phyloP scores from a whole-genome alignment of 2,113 vertebrate species.

The Erythrolamprus reginae region DNA sequence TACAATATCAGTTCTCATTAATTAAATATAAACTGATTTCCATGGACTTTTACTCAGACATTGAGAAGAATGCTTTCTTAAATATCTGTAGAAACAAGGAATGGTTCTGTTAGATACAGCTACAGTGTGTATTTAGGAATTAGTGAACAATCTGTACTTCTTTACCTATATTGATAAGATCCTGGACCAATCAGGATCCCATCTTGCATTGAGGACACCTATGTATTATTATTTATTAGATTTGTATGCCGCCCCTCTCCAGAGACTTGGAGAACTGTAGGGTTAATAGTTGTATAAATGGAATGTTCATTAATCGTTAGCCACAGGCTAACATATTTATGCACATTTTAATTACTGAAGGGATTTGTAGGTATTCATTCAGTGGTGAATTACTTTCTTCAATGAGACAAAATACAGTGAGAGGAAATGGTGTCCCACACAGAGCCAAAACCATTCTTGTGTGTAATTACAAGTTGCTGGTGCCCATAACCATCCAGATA shows the following conservation, averaged over 20 bases:
- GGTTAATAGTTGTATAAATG: neutral
- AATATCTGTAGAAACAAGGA: neutral
- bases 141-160: neutral
- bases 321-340: neutral
- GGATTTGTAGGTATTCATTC: neutral
- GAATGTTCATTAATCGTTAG: neutral
- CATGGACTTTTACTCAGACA: neutral
- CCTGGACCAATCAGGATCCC: neutral
- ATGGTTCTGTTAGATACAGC: neutral
- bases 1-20: neutral
- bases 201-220: neutral
- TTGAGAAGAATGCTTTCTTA: neutral
- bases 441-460: neutral
- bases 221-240: no score
- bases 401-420: no score
- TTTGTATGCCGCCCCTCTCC: no score
- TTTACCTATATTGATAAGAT: neutral
- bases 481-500: neutral
- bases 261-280: neutral
- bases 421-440: neutral
- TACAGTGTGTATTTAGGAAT: neutral
- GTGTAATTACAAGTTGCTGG: neutral
- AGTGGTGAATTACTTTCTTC: neutral
- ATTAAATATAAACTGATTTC: neutral
- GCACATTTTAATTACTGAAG: neutral